Conservation (phyloP, 2,888 invertebrate species). For the Noctua fimbriata region DNA sequence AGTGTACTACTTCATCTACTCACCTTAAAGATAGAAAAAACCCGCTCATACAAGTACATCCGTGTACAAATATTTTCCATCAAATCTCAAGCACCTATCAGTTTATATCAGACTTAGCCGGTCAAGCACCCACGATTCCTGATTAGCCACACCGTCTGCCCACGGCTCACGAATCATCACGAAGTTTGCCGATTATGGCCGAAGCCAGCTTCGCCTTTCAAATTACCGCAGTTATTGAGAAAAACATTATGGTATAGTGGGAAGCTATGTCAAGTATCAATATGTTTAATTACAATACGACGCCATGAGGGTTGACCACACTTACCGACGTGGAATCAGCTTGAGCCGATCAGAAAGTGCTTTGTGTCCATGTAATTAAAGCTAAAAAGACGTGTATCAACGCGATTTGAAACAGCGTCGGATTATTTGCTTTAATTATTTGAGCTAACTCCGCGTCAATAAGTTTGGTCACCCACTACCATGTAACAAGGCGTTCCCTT, state of each 20-base stretch:
- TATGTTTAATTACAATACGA: neutral
- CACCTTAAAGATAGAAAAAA: neutral
- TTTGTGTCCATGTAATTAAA: neutral
- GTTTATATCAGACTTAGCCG: constrained; percentile 41
- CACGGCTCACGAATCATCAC: constrained; percentile 51
- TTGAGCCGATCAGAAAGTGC: neutral
- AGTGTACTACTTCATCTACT: neutral
- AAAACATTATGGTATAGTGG: neutral
- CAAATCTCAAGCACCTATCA: constrained; percentile 41
- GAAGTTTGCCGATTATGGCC: constrained; percentile 52
- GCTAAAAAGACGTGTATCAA: neutral
- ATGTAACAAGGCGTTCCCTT: neutral
- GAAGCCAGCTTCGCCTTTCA: constrained; percentile 31
- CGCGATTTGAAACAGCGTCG: neutral
- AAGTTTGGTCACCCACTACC: neutral
- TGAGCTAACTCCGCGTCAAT: neutral
- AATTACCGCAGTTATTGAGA: constrained; percentile 17
- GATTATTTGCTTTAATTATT: neutral
- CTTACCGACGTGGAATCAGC: neutral
- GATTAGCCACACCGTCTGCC: constrained; percentile 71
- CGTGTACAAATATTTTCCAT: constrained; percentile 33
- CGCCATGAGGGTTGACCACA: neutral
- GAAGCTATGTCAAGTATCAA: neutral
- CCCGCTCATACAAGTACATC: constrained; percentile 4
- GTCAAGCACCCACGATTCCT: constrained; percentile 67